Conservation (phyloP, 23 tunicate genomes). For the Phallusia fumigata region DNA sequence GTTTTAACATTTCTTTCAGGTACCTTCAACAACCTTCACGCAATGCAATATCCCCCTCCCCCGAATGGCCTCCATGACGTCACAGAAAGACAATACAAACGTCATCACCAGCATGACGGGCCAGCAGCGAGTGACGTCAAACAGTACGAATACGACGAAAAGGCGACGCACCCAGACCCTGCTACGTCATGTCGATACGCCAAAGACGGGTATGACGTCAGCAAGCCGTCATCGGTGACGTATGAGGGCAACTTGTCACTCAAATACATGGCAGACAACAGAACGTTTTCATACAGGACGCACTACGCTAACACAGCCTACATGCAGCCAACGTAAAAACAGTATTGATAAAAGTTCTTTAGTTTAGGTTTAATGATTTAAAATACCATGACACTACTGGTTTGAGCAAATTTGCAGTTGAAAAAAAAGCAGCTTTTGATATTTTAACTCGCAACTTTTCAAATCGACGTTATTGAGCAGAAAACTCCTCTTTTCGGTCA, state of each 20-base stretch:
- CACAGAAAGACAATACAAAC: neutral
- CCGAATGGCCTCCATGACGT: neutral
- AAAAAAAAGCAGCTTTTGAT: too few relatives aligned
- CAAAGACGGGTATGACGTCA: neutral
- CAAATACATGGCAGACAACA: slow-evolving; percentile 22
- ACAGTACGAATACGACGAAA: neutral
- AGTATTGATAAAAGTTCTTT: neutral
- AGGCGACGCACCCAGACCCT: neutral
- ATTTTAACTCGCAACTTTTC: too few relatives aligned
- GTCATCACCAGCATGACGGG: neutral
- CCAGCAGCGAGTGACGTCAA: neutral
- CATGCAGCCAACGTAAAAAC: slow-evolving; percentile 10
- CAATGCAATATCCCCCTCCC: neutral
- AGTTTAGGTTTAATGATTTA: too few relatives aligned
- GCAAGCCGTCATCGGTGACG: slow-evolving; percentile 7
- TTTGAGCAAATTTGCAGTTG: too few relatives aligned
- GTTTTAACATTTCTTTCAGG: neutral
- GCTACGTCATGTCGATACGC: slow-evolving; percentile 40
- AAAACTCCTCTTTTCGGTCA: too few relatives aligned
- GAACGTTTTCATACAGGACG: slow-evolving; percentile 8
- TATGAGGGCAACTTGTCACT: slow-evolving; percentile 12
- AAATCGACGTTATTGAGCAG: too few relatives aligned
- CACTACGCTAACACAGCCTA: slow-evolving; percentile 15
- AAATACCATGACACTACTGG: too few relatives aligned
- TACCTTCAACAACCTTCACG: neutral